Evolutionary conservation across 2,113 vertebrate species (phyloP), one percentile per base, ranked within the genome.

Genomic region (Salvelinus namaycush): DNA sequence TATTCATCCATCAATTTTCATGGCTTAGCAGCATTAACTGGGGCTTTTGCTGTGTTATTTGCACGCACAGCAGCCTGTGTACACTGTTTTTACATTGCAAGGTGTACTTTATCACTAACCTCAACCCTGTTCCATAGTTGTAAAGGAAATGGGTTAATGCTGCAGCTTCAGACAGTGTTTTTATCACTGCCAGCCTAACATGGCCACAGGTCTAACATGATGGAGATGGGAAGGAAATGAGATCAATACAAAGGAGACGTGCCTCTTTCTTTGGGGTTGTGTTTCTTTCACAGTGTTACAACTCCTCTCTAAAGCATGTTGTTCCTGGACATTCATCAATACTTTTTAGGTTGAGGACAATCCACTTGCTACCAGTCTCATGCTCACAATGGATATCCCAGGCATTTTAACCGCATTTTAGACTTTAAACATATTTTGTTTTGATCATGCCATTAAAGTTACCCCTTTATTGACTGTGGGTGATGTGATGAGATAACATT

Each of bases 1-100:
- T 91, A 93, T 94, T 93, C 91, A 91, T 79, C 79, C 84, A 86
- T 88, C 79, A 87, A 90, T 91, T 92, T 92, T 90, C 89, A 87
- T 84, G 79, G 86, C 85, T 89, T 86, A 74, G 84, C 74, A 70
- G 69, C 79, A 80, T 82, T 48, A 82, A 70, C 72, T 72, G 81
- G 80, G 80, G 3, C 0, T 18, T 87, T 83, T 82, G 77, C 67
- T 81, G 80, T 84, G 80, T 85, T 84, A 77, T 85, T 69, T 79
- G 27, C 70, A 60, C 74, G 49, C 18, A 22, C n/a, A 4, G 51
- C 44, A 20, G 31, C 48, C 68, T 54, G 75, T 79, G 78, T 85
- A 74, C 31, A 62, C 51, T 54, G 59, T 54, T 54, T 51, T 18
- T 18, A 54, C 51, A 16, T 5, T 54, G 8, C 59, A 62, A 24